Percentiles rank a stretch among this genome's conserved stretches.
These are phyloP conservation scores for Pimpla rufipes DNA, from an alignment of 2,888 invertebrate genomes.

Conservation along the genomic window DNA sequence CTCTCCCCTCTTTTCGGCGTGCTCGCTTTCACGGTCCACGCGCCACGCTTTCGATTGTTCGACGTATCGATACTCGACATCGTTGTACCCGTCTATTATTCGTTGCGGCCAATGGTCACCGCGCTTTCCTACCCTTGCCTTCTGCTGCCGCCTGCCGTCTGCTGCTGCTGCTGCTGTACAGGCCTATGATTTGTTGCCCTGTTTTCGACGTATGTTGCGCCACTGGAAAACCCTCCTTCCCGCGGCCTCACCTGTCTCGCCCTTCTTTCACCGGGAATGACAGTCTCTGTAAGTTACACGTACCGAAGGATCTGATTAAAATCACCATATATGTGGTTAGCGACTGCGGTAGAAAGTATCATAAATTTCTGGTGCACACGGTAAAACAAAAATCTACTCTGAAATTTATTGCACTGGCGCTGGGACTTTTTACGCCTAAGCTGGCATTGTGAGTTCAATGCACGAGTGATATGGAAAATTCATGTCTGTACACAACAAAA, in stretches of 20 bases:
- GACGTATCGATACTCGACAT: constrained; percentile 81
- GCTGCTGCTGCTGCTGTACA: constrained; percentile 59
- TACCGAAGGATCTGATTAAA: too few relatives aligned
- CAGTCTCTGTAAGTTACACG: neutral
- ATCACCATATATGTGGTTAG: too few relatives aligned
- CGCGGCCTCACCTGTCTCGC: neutral
- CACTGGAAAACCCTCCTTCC: constrained; percentile 52
- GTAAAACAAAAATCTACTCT: too few relatives aligned
- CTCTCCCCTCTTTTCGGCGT: constrained; percentile 46
- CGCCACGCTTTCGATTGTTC: constrained; percentile 81
- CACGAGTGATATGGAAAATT: too few relatives aligned
- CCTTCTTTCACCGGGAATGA: neutral
- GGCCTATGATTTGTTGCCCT: constrained; percentile 81
- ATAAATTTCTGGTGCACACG: too few relatives aligned
- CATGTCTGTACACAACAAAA: too few relatives aligned
- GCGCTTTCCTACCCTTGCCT: constrained; percentile 27
- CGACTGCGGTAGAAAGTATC: too few relatives aligned
- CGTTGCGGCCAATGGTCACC: constrained; percentile 80
- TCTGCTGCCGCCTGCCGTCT: neutral
- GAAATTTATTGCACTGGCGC: too few relatives aligned
- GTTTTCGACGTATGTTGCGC: constrained; percentile 78
- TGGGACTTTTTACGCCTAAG: too few relatives aligned
- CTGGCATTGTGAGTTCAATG: too few relatives aligned
- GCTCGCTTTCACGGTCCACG: constrained; percentile 79
- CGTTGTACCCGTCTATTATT: constrained; percentile 81